Base-by-base conservation (phyloP, 2,888 invertebrate species). In the Psococerastis gibbosa region DNA sequence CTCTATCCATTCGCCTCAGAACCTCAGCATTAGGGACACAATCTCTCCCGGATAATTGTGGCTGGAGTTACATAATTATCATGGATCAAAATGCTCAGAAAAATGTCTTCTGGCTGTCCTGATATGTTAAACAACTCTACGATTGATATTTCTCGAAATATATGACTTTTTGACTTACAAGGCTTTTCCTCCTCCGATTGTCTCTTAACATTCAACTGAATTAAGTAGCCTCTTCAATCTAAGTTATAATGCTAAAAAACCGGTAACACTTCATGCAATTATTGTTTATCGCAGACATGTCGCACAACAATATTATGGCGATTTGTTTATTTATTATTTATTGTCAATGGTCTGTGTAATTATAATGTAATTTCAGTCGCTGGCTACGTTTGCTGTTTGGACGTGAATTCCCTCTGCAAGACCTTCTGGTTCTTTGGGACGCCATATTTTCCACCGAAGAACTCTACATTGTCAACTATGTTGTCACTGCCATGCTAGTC, bases 381-480 rank as follows among this genome's bases (percentile, higher is more conserved):
- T 87, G 87, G 87, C 63, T 87, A 22, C 70, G 85, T 3, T 61
- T 88, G 45, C 61, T 87, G 13, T 88, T 87, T 62, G 85, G 85
- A 0, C 68, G 87, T 2, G 87, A 87, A 61, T 85, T 85, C 60
- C 71, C 79, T 2, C 69, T 85, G 46, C 67, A 75, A 42, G 84
- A 85, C 54, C 61, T 85, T 41, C 67, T 87, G 1, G 70, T 74
- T 42, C 59, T 87, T 4, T 87, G 87, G 87, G 84, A 88, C 52
- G 81, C 81, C 44, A 70, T 85, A 49, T 82, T 87, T 63, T 73
- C 80, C 1, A 42, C 49, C 17, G 58, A 64, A 48, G 60, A 60
- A 43, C 67, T 69, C 49, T 61, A 63, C 45, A 55, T 69, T 34
- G 65, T 75, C 13, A 73, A 78, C 55, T 79, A 74, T 53, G 68